phyloP scores from a whole-genome alignment of 2,888 invertebrate genomes.

The Antitype chi region DNA sequence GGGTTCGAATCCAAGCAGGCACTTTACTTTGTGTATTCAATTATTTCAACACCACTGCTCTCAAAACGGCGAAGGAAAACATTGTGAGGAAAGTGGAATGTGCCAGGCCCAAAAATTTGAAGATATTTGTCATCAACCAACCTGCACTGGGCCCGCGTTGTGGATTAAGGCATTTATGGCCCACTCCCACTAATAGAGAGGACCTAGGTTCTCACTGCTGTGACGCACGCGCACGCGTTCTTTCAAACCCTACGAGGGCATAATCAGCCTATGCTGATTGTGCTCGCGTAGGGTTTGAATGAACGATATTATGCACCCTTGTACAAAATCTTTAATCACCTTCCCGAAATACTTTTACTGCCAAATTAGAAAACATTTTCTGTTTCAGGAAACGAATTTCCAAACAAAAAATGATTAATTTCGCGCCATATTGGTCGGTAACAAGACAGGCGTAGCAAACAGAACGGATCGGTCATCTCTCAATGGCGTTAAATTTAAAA shows the following conservation, averaged over 20 bases:
- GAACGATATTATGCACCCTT: neutral
- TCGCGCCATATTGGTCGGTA: slow-evolving; percentile 47
- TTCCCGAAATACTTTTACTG: slow-evolving; percentile 6
- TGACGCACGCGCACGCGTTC: too few relatives aligned
- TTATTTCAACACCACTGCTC: too few relatives aligned
- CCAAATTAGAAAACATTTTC: slow-evolving; percentile 30
- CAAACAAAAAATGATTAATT: slow-evolving; percentile 47
- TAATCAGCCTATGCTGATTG: too few relatives aligned
- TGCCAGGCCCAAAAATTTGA: neutral
- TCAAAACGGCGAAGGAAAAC: too few relatives aligned
- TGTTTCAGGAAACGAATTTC: slow-evolving; percentile 15
- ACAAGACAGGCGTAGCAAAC: slow-evolving; percentile 63
- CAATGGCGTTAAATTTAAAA: slow-evolving; percentile 66
- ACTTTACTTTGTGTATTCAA: too few relatives aligned
- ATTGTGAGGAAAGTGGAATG: too few relatives aligned
- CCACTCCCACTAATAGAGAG: neutral
- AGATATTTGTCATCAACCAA: neutral
- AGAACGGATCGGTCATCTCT: slow-evolving; percentile 71
- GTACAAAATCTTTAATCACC: neutral
- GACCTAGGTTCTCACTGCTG: too few relatives aligned
- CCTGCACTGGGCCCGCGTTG: neutral
- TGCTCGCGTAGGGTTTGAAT: neutral
- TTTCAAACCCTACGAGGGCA: too few relatives aligned
- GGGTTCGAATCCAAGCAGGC: too few relatives aligned
- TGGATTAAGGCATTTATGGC: too few relatives aligned